phyloP scores from a whole-genome alignment of 2,888 invertebrate species.

The Chelonus formosanus region DNA sequence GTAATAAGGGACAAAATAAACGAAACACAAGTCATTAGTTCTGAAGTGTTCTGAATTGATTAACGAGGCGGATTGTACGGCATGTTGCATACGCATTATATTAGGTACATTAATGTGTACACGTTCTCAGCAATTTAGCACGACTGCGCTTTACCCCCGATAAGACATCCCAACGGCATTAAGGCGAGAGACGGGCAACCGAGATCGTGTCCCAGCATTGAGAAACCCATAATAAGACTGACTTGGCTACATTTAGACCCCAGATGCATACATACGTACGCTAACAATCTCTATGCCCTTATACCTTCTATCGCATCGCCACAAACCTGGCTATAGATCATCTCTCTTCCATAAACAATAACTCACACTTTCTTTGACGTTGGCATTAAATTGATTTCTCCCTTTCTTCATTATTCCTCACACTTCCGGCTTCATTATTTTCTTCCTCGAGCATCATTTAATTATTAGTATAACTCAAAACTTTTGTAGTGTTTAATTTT shows the following conservation, averaged over 20 bases:
- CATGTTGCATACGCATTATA: constrained; percentile 14
- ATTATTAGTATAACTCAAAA: too few relatives aligned
- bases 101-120: constrained; percentile 30
- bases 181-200: too few relatives aligned
- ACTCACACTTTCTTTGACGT: constrained; percentile 50
- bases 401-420: too few relatives aligned
- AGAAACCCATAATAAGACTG: too few relatives aligned
- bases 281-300: too few relatives aligned
- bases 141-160: constrained; percentile 13
- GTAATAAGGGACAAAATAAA: too few relatives aligned
- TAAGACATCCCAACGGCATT: constrained; percentile 12
- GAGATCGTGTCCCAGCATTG: too few relatives aligned
- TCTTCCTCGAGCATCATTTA: too few relatives aligned
- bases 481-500: not conserved
- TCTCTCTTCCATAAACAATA: constrained; percentile 59
- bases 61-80: not conserved
- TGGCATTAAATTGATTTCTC: not conserved
- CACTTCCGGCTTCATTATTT: too few relatives aligned
- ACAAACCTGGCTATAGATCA: constrained; percentile 59
- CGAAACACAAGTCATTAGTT: too few relatives aligned
- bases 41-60: too few relatives aligned
- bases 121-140: constrained; percentile 15
- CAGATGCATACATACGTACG: not conserved
- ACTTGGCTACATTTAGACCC: not conserved
- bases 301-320: not conserved